Evolutionary conservation across 37 sponge, comb jelly and placozoan genomes (phyloP).

Genomic region (Spongia lamella): DNA sequence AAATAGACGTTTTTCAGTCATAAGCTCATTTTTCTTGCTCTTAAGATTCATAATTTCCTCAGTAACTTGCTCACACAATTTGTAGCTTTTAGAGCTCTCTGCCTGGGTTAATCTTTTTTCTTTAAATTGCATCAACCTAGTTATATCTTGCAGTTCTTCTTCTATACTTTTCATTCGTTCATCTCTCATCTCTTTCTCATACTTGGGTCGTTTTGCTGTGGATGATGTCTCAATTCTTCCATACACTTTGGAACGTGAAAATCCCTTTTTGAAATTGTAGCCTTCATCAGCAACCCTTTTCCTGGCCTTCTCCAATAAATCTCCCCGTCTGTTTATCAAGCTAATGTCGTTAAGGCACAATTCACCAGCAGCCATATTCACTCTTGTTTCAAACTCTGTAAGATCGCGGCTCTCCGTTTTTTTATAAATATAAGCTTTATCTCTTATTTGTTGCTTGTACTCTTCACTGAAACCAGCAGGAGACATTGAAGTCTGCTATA

Average conservation of each 20-base stretch:
- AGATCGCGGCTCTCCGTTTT: no score
- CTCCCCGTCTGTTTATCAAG: no score
- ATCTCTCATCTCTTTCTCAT: conserved; percentile 1
- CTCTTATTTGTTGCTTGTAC: no score
- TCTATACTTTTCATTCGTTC: not conserved
- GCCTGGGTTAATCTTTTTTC: conserved; percentile 3
- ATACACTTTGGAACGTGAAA: conserved; percentile 1
- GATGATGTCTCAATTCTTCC: not conserved
- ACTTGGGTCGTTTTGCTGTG: conserved; percentile 2
- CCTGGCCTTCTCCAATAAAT: no score
- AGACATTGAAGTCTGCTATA: no score
- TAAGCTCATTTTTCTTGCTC: not conserved
- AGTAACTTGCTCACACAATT: conserved; percentile 7
- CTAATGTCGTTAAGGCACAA: no score
- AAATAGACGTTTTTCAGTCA: no score
- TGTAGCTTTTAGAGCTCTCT: not conserved
- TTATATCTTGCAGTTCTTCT: not conserved
- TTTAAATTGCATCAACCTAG: not conserved
- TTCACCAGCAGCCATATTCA: no score
- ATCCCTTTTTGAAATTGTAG: conserved; percentile 5
- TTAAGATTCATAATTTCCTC: conserved; percentile 8
- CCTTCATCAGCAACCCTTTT: no score
- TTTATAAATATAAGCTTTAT: no score
- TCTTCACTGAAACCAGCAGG: no score
- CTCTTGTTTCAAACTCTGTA: no score